Base-by-base conservation (phyloP, 2,113 vertebrate species). In the Thermophis baileyi region DNA sequence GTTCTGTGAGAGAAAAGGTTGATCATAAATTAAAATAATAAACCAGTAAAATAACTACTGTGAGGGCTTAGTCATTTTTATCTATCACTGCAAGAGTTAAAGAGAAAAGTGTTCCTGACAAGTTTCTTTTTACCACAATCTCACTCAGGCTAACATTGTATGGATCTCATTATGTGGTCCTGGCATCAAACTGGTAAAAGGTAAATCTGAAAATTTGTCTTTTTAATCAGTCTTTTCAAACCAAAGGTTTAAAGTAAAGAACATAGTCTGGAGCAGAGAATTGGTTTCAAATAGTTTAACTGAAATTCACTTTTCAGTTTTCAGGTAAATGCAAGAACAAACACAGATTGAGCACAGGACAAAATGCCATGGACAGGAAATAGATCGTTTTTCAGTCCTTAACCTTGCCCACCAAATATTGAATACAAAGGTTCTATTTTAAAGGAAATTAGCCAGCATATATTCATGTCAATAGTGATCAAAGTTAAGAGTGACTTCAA, bases 131-230 rank as follows among this genome's bases (percentile, higher is more conserved):
- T 90, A 95, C 91, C 92, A 40, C n/a, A 96, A 93, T 89, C 74
- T 94, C 93, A 90, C 92, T 89, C 94, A 94, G 91, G 93, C 95
- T 95, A 96, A 95, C 93, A 96, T 94, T 90, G 90, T 94, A 91
- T 94, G 92, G 94, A 94, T 96, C 90, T 97, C 91, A 94, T 97
- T 97, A 95, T 94, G 86, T 94, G 54, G 92, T 95, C 88, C 90
- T 96, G 88, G 91, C 90, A 92, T 91, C 60, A 89, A 89, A 81
- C 89, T 93, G 63, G 90, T 95, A 54, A 95, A 95, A 94, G 89
- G 94, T 96, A 92, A 96, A 97, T 97, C 97, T 96, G 93, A 95
- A 95, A 96, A 90, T 95, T 94, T 93, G 93, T 96, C 51, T 93
- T 93, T 94, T 94, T 96, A 95, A 97, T 95, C 90, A 95, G 57